Conservation (phyloP, 2,113 vertebrate species). For the Seriola dumerili region DNA sequence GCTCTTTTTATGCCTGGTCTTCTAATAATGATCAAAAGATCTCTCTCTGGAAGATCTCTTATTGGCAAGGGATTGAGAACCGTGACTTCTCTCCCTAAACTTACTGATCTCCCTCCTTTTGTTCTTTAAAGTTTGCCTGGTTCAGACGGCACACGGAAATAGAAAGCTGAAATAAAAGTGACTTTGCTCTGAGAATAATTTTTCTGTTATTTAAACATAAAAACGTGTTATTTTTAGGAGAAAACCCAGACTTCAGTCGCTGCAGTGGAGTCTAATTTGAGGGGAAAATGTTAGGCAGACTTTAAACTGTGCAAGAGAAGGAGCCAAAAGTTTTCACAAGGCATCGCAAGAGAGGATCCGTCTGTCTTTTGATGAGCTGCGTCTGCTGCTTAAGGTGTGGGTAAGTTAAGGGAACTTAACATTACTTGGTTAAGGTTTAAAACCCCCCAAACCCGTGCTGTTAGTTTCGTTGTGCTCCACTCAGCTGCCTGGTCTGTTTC, state of each 20-base stretch:
- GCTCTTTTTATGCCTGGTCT: conserved; percentile 49
- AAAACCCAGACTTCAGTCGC: neutral
- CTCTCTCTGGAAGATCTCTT: conserved; percentile 38
- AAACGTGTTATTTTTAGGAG: neutral
- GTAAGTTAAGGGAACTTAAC: neutral
- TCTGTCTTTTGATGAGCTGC: neutral
- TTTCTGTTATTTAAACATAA: neutral
- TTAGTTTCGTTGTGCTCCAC: neutral
- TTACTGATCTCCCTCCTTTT: conserved; percentile 47
- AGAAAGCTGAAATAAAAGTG: conserved; percentile 23
- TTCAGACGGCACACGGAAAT: conserved; percentile 5
- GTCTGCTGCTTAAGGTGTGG: neutral
- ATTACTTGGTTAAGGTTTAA: neutral
- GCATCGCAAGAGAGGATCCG: no score
- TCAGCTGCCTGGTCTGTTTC: neutral
- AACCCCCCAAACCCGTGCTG: no score
- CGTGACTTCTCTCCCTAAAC: conserved; percentile 36
- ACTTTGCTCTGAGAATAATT: neutral
- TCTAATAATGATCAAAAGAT: conserved; percentile 64
- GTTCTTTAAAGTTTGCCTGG: conserved; percentile 34
- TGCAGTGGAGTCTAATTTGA: neutral
- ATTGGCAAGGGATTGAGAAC: conserved; percentile 29
- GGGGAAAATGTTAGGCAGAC: neutral
- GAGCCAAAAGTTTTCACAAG: no score
- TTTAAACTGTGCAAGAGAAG: neutral